Base-by-base conservation (phyloP, 1,140 invertebrate species). In the Panagrolaimus sp. region DNA sequence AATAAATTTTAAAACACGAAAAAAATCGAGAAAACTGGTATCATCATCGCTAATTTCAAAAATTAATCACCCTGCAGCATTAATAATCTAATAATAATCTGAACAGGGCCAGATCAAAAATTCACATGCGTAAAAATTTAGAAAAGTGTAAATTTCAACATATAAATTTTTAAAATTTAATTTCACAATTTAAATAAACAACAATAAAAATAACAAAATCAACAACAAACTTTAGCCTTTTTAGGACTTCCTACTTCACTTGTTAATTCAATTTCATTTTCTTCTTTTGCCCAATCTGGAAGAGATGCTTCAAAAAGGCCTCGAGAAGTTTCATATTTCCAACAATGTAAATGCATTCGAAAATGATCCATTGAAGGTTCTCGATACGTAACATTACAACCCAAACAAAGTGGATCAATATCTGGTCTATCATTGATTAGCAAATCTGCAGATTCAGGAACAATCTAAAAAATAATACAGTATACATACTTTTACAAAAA, bases 301-400 rank as follows among this genome's bases (percentile, higher is more conserved):
- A 82, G 45, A 7, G 71, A 63, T 26, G 80, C 76, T 44, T 71
- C 65, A 48, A 70, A 82, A 10, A 67, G 44, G 75, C 79, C 83
- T 44, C 78, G 71, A 17, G 67, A 70, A 10, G 79, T 73, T 45
- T 72, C 67, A 65, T 82, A 82, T 3, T 70, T 65, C 48, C 79
- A 71, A 70, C 80, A 82, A 46, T 82, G 80, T 43, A 82, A 52
- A 32, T 65, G 69, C 48, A 81, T 58, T n/a, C 68, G 70, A 46
- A 74, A 80, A 17, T 82, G 75, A 17, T 69, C 69, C 21, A 63
- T 43, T 1, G 74, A 65, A 0, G 73, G 69, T 21, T 55, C 48
- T 48, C 71, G 71, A 52, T 76, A 76, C 7, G 52, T 52, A 8
- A 78, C 77, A 43, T 81, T 70, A 63, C 79, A 81, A 21, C 70